Evolutionary conservation across 2,797 vertebrate genomes (phyloP).

Genomic region (Liasis olivaceus): DNA sequence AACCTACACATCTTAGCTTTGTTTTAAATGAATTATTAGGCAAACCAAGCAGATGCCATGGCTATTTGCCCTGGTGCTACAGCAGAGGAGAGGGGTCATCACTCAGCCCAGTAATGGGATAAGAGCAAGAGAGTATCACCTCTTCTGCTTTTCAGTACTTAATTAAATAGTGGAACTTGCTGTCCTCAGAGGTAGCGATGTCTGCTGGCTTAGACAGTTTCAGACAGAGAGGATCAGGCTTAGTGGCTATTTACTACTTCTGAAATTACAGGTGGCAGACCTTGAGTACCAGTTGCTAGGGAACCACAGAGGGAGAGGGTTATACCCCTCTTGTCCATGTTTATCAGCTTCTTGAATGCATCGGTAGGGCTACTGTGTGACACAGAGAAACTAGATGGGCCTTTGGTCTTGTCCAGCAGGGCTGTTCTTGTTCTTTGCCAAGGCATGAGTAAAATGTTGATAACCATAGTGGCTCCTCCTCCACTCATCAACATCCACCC

Average conservation of each 20-base stretch:
- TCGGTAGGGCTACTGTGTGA: not conserved
- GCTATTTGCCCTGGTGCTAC: not conserved
- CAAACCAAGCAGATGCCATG: not conserved
- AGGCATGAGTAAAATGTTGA: not conserved
- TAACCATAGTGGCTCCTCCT: not conserved
- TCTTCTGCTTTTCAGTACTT: not conserved
- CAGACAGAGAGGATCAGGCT: not conserved
- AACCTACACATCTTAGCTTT: not conserved
- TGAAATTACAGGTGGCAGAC: not conserved
- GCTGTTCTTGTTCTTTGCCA: not conserved
- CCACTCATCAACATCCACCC: not conserved
- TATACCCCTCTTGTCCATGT: not conserved
- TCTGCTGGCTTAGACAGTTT: not conserved
- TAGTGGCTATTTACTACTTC: not conserved
- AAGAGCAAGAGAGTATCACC: not conserved
- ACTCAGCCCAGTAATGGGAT: not conserved
- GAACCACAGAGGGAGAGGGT: not conserved
- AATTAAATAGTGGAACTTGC: not conserved
- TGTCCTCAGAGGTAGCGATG: not conserved
- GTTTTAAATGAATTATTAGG: not conserved
- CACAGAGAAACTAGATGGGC: not conserved
- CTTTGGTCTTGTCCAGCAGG: not conserved
- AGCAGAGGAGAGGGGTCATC: not conserved
- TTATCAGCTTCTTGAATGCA: not conserved
- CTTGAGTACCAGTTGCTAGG: not conserved